phyloP scores from a whole-genome alignment of 1,140 invertebrate species.

The Drosophila nigrodunni region DNA sequence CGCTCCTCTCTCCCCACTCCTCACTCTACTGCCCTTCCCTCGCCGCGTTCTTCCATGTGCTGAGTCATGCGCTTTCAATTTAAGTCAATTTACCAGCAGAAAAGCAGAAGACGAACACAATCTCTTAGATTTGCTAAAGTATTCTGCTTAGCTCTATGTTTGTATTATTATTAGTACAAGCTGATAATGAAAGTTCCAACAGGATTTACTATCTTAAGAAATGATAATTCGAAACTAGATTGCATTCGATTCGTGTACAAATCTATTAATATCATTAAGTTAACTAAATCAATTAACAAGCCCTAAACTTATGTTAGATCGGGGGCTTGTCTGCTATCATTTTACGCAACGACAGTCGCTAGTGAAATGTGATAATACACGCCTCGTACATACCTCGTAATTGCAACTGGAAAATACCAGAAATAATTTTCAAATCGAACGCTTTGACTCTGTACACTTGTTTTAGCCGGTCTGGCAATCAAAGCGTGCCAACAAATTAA shows the following conservation, averaged over 20 bases:
- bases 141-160: background rate
- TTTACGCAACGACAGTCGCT: background rate
- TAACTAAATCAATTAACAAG: background rate
- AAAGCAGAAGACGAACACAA: constrained; percentile 68
- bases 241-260: background rate
- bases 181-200: background rate
- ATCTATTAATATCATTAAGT: background rate
- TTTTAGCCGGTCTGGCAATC: constrained; percentile 58
- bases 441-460: constrained; percentile 38
- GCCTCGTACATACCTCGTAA: constrained; percentile 12
- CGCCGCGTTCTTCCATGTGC: constrained; percentile 51
- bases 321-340: constrained; percentile 17
- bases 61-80: constrained; percentile 80
- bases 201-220: no score
- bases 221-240: background rate
- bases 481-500: constrained; percentile 73
- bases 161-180: constrained; percentile 3
- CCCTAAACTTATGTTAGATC: background rate
- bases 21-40: background rate
- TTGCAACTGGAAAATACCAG: constrained; percentile 81
- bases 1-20: no score
- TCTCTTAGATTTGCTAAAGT: constrained; percentile 36
- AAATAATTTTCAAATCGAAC: constrained; percentile 47
- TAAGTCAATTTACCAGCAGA: constrained; percentile 67
- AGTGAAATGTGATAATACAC: constrained; percentile 47